phyloP scores from a whole-genome alignment of 1,140 invertebrate genomes.

The Rhynchophorus ferrugineus region DNA sequence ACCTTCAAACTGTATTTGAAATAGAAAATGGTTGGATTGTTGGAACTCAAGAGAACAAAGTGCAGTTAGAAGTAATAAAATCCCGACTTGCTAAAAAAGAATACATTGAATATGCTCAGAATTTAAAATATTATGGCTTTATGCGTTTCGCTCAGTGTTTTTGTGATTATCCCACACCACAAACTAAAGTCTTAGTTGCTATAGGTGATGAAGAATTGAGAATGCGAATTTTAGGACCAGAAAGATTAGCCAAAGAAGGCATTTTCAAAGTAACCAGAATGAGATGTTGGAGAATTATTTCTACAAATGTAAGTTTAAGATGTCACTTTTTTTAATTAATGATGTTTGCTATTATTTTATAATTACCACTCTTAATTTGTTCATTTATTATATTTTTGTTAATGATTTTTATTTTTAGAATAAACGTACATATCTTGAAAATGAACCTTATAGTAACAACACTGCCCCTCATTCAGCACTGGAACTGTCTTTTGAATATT shows the following conservation, averaged over 20 bases:
- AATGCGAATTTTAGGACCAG: conserved; percentile 48
- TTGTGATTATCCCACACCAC: conserved; percentile 69
- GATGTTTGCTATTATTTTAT: background rate
- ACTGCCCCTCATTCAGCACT: conserved; percentile 42
- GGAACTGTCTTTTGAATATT: conserved; percentile 92
- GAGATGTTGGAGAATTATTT: conserved; percentile 94
- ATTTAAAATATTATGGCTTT: conserved; percentile 81
- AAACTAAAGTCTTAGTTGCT: conserved; percentile 58
- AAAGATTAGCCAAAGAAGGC: conserved; percentile 59
- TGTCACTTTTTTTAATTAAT: background rate
- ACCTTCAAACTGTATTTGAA: conserved; percentile 80
- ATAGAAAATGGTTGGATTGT: conserved; percentile 79
- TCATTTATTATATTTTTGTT: background rate
- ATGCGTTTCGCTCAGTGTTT: conserved; percentile 71
- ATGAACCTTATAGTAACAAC: conserved; percentile 18
- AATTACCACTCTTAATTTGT: background rate
- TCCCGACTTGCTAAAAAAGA: conserved; percentile 73
- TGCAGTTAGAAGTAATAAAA: conserved; percentile 62
- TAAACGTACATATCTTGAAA: conserved; percentile 26
- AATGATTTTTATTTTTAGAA: conserved; percentile 30
- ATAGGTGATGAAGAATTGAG: conserved; percentile 74
- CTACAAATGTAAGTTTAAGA: conserved; percentile 60
- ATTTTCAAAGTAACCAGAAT: conserved; percentile 90
- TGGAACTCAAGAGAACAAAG: conserved; percentile 59
- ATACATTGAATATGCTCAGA: conserved; percentile 76